These are phyloP conservation scores for Drosophila engyochracea DNA, from an alignment of 2,888 invertebrate species.

Conservation along the genomic window DNA sequence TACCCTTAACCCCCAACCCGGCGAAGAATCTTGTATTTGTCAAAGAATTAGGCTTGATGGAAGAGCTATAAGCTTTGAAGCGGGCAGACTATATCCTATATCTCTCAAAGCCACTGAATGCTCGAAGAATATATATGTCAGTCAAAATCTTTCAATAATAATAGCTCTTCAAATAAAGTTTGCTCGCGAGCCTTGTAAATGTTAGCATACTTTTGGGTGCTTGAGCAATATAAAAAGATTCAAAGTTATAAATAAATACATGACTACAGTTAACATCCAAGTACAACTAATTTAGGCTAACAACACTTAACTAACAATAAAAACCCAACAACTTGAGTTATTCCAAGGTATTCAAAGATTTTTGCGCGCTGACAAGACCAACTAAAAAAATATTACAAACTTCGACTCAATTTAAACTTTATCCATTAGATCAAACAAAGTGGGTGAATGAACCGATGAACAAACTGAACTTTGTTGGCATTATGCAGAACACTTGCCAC, in stretches of 20 bases:
- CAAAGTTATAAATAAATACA: neutral
- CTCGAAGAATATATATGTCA: neutral
- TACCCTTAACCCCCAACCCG: neutral
- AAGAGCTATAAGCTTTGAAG: neutral
- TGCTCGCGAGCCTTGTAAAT: neutral
- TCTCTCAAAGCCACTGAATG: neutral
- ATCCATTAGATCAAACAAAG: conserved; percentile 26
- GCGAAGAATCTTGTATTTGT: neutral
- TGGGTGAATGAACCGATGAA: conserved; percentile 28
- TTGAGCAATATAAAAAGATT: conserved; percentile 9
- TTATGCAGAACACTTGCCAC: neutral
- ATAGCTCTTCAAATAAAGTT: neutral
- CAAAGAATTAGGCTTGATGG: neutral
- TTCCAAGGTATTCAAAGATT: neutral
- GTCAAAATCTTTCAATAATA: neutral
- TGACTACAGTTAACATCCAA: neutral
- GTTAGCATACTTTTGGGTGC: conserved; percentile 35
- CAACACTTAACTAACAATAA: neutral
- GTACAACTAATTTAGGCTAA: neutral
- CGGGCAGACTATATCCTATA: no score
- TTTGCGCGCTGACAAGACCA: neutral
- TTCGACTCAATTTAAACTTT: conserved; percentile 37
- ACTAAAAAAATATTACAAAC: conserved; percentile 19
- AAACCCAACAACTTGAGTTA: neutral
- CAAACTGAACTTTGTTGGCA: conserved; percentile 1